Evolutionary conservation across 2,888 invertebrate genomes (phyloP), one percentile per base, ranked within the genome.

Genomic region (Heteromurus nitidus): DNA sequence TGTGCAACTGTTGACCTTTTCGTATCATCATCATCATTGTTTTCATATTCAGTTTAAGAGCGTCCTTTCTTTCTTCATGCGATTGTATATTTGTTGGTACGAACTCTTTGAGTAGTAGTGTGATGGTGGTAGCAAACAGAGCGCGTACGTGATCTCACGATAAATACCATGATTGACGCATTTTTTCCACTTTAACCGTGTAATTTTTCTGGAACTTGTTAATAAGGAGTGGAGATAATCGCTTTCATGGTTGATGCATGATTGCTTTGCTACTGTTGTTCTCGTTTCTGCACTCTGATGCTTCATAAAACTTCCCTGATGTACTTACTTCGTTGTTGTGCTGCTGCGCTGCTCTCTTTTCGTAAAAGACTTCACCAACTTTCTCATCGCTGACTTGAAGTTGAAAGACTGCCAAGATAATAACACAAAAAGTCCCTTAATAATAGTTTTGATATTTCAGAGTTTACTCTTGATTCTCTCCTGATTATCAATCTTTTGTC

Each of bases 181-280:
- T 64, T 70, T 70, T 70, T 70, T 58, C 58, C 68, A 68, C 55
- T 55, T 70, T 58, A 55, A 70, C 20, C 70, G 36, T 70, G 70
- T 70, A 64, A 64, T 64, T 64, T 64, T 64, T 64, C 64, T 64
- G 70, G 58, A 70, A 70, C 70, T 70, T 55, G 70, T 31, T 70
- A 70, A 70, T 70, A 70, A 70, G 24, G 68, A 68, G 68, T 68
- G 55, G 55, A 70, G 70, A 70, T 70, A 70, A 70, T 70, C 70
- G 70, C 42, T 55, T 70, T 70, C 70, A 70, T 58, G 55, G 42
- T 70, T 68, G 30, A 31, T 68, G 70, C 68, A 58, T 70, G 70
- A 70, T 72, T 72, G 42, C 44, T 44, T 72, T 72, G 42, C 44
- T 44, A 42, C 64, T 64, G 64, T 64, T 64, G 22, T 36, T 22